Evolutionary conservation across 2,888 invertebrate species (phyloP).

Genomic region (Idaea straminata): DNA sequence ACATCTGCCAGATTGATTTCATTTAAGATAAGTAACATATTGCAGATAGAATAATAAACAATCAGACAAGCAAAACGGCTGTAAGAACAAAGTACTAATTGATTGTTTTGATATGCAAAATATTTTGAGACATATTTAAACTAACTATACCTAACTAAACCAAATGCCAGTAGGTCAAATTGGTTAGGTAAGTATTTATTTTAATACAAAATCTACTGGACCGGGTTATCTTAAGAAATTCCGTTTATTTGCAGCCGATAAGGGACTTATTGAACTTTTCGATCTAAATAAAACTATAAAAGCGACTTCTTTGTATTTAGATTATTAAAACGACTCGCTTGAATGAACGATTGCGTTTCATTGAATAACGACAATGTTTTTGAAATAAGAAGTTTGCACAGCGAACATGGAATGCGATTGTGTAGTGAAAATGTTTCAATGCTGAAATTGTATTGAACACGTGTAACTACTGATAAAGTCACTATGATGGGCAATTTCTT

Average conservation of each 20-base stretch:
- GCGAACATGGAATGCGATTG: conserved; percentile 42
- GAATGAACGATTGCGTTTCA: conserved; percentile 27
- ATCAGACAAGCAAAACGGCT: not conserved
- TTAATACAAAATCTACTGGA: not conserved
- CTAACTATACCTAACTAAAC: not conserved
- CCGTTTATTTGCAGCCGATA: conserved; percentile 12
- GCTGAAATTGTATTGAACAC: conserved; percentile 33
- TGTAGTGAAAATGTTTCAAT: conserved; percentile 36
- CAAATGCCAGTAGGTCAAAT: conserved; percentile 6
- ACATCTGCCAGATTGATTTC: conserved; percentile 37
- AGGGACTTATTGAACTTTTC: not conserved
- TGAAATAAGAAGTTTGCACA: conserved; percentile 24
- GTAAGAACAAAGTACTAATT: not conserved
- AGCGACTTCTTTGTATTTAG: not conserved
- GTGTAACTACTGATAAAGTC: conserved; percentile 33
- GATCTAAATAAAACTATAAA: conserved; percentile 13
- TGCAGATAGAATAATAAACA: conserved; percentile 26
- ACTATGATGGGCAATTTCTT: conserved; percentile 2
- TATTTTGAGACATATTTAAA: not conserved
- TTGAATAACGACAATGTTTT: conserved; percentile 28
- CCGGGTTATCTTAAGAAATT: conserved; percentile 20
- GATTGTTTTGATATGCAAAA: not conserved
- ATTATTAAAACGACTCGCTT: conserved; percentile 14
- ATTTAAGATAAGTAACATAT: conserved; percentile 24
- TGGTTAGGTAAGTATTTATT: not conserved